Percentiles rank a stretch among this genome's conserved stretches.
Evolutionary conservation across 2,888 invertebrate genomes (phyloP).

Genomic region (Drosophila mayaguana): DNA sequence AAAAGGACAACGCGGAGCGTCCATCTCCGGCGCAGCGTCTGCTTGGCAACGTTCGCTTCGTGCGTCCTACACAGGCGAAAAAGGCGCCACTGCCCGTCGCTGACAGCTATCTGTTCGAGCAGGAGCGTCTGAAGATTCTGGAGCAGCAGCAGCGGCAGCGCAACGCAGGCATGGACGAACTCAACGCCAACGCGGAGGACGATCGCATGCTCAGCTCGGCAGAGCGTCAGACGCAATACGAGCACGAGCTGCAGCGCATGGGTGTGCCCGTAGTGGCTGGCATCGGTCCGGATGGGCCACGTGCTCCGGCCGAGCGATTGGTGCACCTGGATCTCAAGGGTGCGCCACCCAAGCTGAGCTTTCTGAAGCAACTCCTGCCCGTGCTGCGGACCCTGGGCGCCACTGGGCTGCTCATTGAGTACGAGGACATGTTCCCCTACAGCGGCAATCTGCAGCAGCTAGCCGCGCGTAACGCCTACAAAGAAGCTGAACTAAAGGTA

Average conservation of each 20-base stretch:
- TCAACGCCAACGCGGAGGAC: conserved; percentile 78
- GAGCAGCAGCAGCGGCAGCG: conserved; percentile 85
- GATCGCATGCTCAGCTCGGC: conserved; percentile 83
- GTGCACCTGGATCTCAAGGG: conserved; percentile 93
- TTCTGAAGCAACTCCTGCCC: conserved; percentile 87
- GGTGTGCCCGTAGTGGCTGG: conserved; percentile 84
- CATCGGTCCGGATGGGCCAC: conserved; percentile 83
- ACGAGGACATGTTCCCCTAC: conserved; percentile 94
- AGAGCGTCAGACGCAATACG: conserved; percentile 84
- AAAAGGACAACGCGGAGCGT: conserved; percentile 59
- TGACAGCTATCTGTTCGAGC: conserved; percentile 84
- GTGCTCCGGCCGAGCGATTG: conserved; percentile 86
- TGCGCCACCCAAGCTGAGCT: conserved; percentile 88
- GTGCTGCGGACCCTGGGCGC: conserved; percentile 88
- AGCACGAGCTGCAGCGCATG: conserved; percentile 84
- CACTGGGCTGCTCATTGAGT: conserved; percentile 90
- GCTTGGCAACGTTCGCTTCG: conserved; percentile 78
- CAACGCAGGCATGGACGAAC: conserved; percentile 82
- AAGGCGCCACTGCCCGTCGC: conserved; percentile 78
- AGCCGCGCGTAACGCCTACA: conserved; percentile 87
- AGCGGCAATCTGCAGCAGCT: conserved; percentile 87
- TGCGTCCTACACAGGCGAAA: conserved; percentile 78
- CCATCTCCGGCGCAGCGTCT: conserved; percentile 39
- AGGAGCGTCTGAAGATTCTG: conserved; percentile 84
- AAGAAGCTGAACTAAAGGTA: conserved; percentile 82